phyloP scores from a whole-genome alignment of 2,797 vertebrate genomes.

The Mus minutoides region DNA sequence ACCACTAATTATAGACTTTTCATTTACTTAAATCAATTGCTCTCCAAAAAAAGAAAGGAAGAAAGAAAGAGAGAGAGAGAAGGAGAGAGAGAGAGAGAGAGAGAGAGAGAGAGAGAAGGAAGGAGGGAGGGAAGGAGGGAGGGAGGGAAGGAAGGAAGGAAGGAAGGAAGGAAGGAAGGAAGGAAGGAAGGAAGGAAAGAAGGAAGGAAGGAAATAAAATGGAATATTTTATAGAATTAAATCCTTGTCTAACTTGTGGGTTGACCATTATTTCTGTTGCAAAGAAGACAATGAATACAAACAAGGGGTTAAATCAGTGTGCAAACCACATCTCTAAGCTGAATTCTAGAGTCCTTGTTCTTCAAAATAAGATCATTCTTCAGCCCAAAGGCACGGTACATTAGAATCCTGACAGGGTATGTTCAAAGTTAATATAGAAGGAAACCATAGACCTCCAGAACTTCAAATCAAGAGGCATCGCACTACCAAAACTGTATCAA shows the following conservation, averaged over 20 bases:
- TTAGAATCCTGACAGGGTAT: conserved; percentile 45
- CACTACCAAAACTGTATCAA: background rate
- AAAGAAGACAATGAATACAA: conserved; percentile 44
- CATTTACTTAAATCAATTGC: conserved; percentile 38
- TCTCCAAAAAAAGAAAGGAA: conserved; percentile 13
- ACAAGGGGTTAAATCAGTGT: conserved; percentile 8
- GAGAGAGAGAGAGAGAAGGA: rapidly evolving
- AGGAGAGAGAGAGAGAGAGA: rapidly evolving
- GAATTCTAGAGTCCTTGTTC: background rate
- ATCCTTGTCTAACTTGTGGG: conserved; percentile 30
- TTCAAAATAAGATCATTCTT: conserved; percentile 58
- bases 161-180: background rate
- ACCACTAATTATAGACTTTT: background rate
- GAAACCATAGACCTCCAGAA: conserved; percentile 57
- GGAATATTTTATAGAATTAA: background rate
- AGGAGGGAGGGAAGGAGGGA: no score
- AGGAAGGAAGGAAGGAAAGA: rapidly evolving
- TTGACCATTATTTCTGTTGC: conserved; percentile 32
- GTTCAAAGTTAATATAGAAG: conserved; percentile 64
- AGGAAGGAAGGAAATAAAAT: background rate
- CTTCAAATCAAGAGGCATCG: conserved; percentile 59
- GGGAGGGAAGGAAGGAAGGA: background rate
- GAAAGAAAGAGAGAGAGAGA: background rate
- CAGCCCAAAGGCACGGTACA: conserved; percentile 18
- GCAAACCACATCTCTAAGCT: background rate